Percentiles rank a stretch among this genome's conserved stretches.
These are phyloP conservation scores for Rhopalosiphum maidis DNA, from an alignment of 1,140 invertebrate species.

Conservation along the genomic window DNA sequence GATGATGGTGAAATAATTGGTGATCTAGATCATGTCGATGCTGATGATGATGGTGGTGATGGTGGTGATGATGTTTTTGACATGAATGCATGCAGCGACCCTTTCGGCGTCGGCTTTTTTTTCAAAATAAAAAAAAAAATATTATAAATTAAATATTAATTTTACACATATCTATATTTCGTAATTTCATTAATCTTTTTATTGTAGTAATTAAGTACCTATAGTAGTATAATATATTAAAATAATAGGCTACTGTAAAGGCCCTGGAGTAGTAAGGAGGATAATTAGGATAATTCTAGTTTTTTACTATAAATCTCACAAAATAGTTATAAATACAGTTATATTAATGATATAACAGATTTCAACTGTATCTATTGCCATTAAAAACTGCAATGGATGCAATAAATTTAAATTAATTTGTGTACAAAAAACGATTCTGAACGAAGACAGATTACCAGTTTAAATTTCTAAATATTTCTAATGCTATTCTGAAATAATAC, in stretches of 20 bases:
- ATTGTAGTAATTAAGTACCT: background rate
- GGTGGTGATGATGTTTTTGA: constrained; percentile 47
- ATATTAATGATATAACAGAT: no score
- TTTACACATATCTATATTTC: background rate
- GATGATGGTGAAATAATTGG: constrained; percentile 48
- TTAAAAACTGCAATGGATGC: background rate
- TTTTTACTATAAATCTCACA: background rate
- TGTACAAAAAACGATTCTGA: no score
- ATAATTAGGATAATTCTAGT: background rate
- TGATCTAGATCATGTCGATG: constrained; percentile 49
- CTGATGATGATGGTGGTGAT: constrained; percentile 37
- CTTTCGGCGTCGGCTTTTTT: constrained; percentile 19
- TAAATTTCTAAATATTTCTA: no score
- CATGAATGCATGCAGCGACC: constrained; percentile 52
- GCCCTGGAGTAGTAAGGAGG: background rate
- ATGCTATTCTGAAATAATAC: no score
- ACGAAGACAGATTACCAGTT: no score
- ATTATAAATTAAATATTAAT: background rate
- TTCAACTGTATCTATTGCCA: no score
- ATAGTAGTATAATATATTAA: background rate
- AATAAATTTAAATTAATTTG: background rate
- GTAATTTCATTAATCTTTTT: background rate
- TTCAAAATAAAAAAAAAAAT: background rate
- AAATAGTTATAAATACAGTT: background rate
- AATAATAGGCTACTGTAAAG: background rate